Evolutionary conservation across 30 jellyfish, hydroid and myxozoan species (phyloP).

Genomic region (Catostylus mosaicus): DNA sequence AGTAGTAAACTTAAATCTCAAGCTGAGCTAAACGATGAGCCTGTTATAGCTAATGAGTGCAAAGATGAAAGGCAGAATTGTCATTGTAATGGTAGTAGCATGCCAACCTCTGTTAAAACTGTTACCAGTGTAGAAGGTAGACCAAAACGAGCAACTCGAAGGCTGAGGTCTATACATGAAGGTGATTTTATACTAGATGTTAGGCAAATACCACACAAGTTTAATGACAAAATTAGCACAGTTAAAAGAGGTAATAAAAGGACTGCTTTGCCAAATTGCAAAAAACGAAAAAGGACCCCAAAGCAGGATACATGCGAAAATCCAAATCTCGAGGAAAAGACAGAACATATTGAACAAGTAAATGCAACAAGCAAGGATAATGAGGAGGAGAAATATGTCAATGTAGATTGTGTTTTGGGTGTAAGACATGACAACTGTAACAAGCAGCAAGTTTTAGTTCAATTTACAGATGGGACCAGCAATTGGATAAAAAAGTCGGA

Average conservation of each 20-base stretch:
- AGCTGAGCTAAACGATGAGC: no score
- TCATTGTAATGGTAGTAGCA: not conserved
- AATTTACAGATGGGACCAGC: constrained; percentile 91
- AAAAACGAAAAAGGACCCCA: constrained; percentile 6
- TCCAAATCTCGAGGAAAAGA: not conserved
- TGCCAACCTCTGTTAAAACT: not conserved
- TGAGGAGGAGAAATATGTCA: constrained; percentile 7
- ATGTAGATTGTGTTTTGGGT: constrained; percentile 68
- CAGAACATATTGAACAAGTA: no score
- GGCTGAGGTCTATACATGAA: constrained; percentile 17
- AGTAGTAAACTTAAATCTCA: no score
- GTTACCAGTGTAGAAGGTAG: not conserved
- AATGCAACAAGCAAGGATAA: not conserved
- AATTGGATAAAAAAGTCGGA: constrained; percentile 78
- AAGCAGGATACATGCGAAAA: not conserved
- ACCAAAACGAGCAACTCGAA: constrained; percentile 26
- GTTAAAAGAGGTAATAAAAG: constrained; percentile 11
- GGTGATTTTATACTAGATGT: constrained; percentile 26
- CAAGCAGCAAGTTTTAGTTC: constrained; percentile 72
- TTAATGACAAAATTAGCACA: not conserved
- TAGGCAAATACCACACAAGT: constrained; percentile 11
- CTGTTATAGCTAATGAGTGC: no score
- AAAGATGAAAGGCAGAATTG: not conserved
- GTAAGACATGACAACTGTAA: constrained; percentile 29
- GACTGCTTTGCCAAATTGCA: not conserved